Evolutionary conservation across 2,888 invertebrate species (phyloP), one percentile per base, ranked within the genome.

Genomic region (Hyles lineata): DNA sequence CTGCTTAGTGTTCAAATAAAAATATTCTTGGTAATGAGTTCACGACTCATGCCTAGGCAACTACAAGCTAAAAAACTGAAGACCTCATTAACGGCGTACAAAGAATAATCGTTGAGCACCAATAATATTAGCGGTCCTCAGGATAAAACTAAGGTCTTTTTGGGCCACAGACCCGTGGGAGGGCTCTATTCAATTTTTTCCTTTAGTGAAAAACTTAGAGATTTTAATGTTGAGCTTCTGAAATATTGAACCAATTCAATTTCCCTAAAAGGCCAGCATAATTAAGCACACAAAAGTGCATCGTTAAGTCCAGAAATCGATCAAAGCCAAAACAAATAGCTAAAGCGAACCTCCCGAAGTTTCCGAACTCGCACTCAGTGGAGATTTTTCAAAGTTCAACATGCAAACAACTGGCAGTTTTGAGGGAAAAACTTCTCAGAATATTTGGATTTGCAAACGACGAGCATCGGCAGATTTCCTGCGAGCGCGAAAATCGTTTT

Each of bases 401-500:
- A 67, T 67, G 67, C 67, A 67, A 67, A 67, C 50, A 67, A 50
- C 67, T 43, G 50, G 17, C 67, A 23, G 67, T 67, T 67, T 67
- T 67, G 43, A 67, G 15, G 67, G 50, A 67, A 67, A 63, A 63
- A 50, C 43, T 67, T 67, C 55, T 55, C 25, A 50, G 32, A 32
- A 55, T 71, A 71, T 62, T 29, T 15, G 23, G 58, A 72, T 58
- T 25, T 25, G 50, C 52, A n/a, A 52, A 23, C 58, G 55, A 11
- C 72, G 23, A 23, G 55, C 58, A 43, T 63, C 72, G 58, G 63
- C 63, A 67, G 55, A 58, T 72, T 63, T 72, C 62, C 62, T 52
- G 23, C 21, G 63, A 63, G 63, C 63, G 58, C 72, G 63, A 67
- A 67, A 72, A 72, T 23, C 72, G 69, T 90, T 90, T 92, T 92